phyloP scores from a whole-genome alignment of 1,140 invertebrate species.

The Magallana angulata region DNA sequence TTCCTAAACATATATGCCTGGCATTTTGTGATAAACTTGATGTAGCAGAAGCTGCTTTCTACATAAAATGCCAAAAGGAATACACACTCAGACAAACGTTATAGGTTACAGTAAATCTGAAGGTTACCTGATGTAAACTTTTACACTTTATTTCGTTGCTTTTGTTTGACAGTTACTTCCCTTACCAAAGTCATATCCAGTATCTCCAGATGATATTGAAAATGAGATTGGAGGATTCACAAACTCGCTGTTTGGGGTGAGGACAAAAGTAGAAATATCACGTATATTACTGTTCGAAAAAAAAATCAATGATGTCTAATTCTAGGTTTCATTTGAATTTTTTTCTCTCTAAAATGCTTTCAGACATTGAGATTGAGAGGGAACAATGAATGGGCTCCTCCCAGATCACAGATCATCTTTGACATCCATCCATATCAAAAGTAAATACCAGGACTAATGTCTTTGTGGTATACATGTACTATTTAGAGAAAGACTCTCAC shows the following conservation, averaged over 20 bases:
- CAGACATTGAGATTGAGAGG: conserved; percentile 84
- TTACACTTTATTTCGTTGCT: no score
- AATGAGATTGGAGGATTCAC: conserved; percentile 1
- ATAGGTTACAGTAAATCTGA: no score
- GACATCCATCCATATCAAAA: conserved; percentile 86
- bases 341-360: conserved; percentile 24
- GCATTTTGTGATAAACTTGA: no score
- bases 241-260: conserved; percentile 1
- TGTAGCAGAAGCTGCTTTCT: no score
- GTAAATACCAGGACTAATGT: conserved; percentile 80
- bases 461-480: no score
- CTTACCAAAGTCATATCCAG: conserved; percentile 86
- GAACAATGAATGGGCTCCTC: conserved; percentile 91
- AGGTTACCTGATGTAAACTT: no score
- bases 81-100: no score
- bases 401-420: conserved; percentile 91
- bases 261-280: not conserved
- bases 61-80: no score
- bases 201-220: conserved; percentile 83
- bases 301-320: no score
- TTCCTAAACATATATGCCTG: no score
- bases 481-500: no score
- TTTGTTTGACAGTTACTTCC: conserved; percentile 83
- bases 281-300: no score
- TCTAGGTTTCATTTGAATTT: not conserved